Conservation (phyloP, 2,797 vertebrate species). For the Ctenosaura bakeri region DNA sequence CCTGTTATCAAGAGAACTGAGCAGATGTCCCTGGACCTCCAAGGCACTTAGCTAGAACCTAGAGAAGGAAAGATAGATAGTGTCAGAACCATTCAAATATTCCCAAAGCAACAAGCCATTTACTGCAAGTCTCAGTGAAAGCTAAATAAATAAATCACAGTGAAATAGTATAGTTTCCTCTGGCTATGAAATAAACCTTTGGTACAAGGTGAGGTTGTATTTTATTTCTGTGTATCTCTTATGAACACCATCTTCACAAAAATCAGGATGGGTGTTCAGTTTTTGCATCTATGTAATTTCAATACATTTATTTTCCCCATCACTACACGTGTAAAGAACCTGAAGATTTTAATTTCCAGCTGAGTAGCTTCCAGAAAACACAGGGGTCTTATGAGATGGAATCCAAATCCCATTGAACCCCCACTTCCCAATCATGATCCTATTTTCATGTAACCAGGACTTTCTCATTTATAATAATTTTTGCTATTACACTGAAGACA, state of each 20-base stretch:
- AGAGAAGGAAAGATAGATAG: slow-evolving; percentile 1
- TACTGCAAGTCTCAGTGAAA: slow-evolving; percentile 40
- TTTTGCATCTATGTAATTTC: slow-evolving; percentile 54
- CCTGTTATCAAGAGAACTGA: background rate
- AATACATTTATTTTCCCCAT: background rate
- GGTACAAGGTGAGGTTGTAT: slow-evolving; percentile 8
- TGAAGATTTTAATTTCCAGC: background rate
- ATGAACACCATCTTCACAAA: slow-evolving; percentile 59
- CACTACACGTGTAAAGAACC: background rate
- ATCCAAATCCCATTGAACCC: background rate
- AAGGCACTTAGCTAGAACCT: slow-evolving; percentile 42
- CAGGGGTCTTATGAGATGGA: too few species aligned
- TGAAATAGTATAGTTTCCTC: slow-evolving; percentile 23
- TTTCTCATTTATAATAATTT: slow-evolving; percentile 58
- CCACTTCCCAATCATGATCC: background rate
- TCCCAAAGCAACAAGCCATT: slow-evolving; percentile 51
- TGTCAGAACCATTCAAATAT: background rate
- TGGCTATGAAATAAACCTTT: slow-evolving; percentile 29
- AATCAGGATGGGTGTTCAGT: slow-evolving; percentile 39
- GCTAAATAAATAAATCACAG: slow-evolving; percentile 2
- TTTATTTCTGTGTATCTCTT: slow-evolving; percentile 58
- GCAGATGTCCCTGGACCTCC: slow-evolving; percentile 23
- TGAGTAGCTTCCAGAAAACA: background rate
- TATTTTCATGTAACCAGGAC: background rate
- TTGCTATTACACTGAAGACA: too few species aligned